phyloP scores from a whole-genome alignment of 2,888 invertebrate genomes.

The Oscheius sp. region DNA sequence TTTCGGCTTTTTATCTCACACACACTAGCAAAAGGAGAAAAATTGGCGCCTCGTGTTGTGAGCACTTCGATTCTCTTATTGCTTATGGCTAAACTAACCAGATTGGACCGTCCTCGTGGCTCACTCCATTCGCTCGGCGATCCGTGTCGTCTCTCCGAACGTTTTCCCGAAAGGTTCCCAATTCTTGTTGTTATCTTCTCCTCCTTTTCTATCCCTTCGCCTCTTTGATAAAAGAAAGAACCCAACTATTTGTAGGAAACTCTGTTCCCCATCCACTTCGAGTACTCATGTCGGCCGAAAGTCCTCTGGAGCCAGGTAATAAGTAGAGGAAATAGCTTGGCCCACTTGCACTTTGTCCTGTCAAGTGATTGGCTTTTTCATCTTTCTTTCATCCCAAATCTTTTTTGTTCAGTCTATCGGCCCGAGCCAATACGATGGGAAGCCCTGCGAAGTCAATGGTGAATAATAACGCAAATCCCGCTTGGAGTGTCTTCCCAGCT shows the following conservation, averaged over 20 bases:
- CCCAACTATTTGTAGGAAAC: slow-evolving; percentile 15
- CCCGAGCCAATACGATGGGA: slow-evolving; percentile 6
- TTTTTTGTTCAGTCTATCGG: slow-evolving; percentile 4
- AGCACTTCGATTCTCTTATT: not conserved
- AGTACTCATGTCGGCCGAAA: slow-evolving; percentile 16
- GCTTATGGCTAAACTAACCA: slow-evolving; percentile 24
- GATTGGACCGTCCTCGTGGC: slow-evolving; percentile 49
- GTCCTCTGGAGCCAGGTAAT: slow-evolving; percentile 1
- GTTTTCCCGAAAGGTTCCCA: slow-evolving; percentile 9
- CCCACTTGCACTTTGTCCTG: not conserved
- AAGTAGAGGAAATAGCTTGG: not conserved
- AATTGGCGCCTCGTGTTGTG: not conserved
- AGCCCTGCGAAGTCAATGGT: slow-evolving; percentile 1
- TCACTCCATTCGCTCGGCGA: slow-evolving; percentile 50
- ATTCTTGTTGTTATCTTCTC: not conserved
- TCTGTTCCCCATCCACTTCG: slow-evolving; percentile 23
- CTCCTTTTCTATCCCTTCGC: not conserved
- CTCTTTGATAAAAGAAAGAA: not conserved
- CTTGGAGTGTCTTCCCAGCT: slow-evolving; percentile 32
- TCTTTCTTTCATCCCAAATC: too few relatives aligned
- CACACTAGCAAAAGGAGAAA: too few relatives aligned
- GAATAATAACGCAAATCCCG: slow-evolving; percentile 11
- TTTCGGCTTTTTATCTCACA: too few relatives aligned
- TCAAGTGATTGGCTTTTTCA: too few relatives aligned
- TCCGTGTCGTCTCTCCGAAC: slow-evolving; percentile 10